A percentile compares a stretch with the other conserved stretches of the same genome.
Conservation (phyloP, 2,797 vertebrate species). For the Valencia hispanica region DNA sequence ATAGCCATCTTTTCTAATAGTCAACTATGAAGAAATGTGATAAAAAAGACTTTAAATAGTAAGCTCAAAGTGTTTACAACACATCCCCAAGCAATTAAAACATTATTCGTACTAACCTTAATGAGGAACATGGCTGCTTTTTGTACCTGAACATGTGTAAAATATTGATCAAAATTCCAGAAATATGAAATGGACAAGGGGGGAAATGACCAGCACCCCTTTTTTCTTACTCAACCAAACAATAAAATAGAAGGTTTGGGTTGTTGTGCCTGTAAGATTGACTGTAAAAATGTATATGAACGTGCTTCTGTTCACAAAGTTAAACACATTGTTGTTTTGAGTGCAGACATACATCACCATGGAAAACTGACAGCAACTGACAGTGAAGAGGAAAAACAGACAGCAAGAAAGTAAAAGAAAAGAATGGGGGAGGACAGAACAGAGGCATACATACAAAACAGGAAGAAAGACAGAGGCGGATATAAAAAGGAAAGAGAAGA, state of each 20-base stretch:
- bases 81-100: background rate
- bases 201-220: background rate
- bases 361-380: constrained; percentile 57
- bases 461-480: constrained; percentile 67
- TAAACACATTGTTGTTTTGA: constrained; percentile 41
- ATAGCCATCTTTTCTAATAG: too few relatives aligned
- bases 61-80: background rate
- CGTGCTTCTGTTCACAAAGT: constrained; percentile 24
- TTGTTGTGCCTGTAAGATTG: background rate
- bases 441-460: constrained; percentile 66
- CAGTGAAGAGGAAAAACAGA: constrained; percentile 50
- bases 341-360: constrained; percentile 44
- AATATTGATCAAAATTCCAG: background rate
- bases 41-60: background rate
- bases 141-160: background rate
- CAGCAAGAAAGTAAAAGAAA: constrained; percentile 31
- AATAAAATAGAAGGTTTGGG: background rate
- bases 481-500: constrained; percentile 59
- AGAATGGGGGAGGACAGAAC: constrained; percentile 51
- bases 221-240: background rate
- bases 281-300: background rate
- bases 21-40: too few relatives aligned
- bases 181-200: background rate
- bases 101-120: background rate
- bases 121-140: background rate